phyloP scores from a whole-genome alignment of 2,113 vertebrate genomes.

The Pyxicephalus adspersus region DNA sequence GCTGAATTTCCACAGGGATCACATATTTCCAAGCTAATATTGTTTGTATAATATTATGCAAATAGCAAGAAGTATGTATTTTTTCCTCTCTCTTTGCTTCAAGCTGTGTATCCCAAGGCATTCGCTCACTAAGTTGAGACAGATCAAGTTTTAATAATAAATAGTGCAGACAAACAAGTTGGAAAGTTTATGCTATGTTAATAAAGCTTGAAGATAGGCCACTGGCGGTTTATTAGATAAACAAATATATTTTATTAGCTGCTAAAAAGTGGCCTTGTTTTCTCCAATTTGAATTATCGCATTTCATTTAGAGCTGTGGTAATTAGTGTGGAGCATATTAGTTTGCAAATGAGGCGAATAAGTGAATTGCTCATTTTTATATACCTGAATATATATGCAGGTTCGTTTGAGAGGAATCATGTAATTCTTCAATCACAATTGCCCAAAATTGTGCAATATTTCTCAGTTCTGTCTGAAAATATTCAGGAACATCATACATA shows the following conservation, averaged over 20 bases:
- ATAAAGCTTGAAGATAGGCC: conserved; percentile 68
- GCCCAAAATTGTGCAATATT: no score
- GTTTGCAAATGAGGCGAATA: no score
- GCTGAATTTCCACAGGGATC: conserved; percentile 75
- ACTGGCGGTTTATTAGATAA: conserved; percentile 77
- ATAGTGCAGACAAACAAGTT: conserved; percentile 82
- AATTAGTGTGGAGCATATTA: conserved; percentile 33
- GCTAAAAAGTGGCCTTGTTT: conserved; percentile 68
- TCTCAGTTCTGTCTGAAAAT: no score
- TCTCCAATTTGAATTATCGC: conserved; percentile 72
- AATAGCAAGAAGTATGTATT: conserved; percentile 77
- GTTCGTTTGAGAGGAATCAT: no score
- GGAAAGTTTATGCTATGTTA: conserved; percentile 78
- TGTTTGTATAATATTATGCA: conserved; percentile 76
- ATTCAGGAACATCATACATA: no score
- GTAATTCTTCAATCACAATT: no score
- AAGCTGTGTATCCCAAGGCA: conserved; percentile 73
- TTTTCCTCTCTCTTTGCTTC: conserved; percentile 71
- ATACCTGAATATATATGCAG: no score
- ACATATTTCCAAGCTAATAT: conserved; percentile 79
- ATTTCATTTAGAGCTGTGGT: conserved; percentile 65
- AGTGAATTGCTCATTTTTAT: no score
- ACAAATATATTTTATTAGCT: conserved; percentile 75
- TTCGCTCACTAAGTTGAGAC: conserved; percentile 75
- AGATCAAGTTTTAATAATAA: conserved; percentile 86